Evolutionary conservation across 2,888 invertebrate genomes (phyloP), one percentile per base, ranked within the genome.

Genomic region (Oxyscelio sp.): DNA sequence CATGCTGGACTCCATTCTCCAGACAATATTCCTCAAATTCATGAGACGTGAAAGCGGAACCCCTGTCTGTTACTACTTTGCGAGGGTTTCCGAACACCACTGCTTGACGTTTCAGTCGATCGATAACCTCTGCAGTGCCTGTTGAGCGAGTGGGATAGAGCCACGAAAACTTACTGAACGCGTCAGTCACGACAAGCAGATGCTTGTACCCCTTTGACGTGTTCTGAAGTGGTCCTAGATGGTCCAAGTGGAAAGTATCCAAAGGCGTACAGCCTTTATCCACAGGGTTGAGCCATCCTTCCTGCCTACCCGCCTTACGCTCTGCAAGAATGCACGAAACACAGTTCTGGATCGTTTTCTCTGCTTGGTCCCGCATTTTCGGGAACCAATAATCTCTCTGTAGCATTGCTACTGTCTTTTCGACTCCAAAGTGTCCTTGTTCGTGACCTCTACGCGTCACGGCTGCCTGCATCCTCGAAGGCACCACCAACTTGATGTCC

Each of bases 21-120:
- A n/a, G n/a, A n/a, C n/a, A n/a, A n/a, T n/a, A n/a, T n/a, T n/a
- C n/a, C n/a, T n/a, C n/a, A n/a, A n/a, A n/a, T n/a, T n/a, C n/a
- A n/a, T n/a, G n/a, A n/a, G n/a, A n/a, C n/a, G n/a, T n/a, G n/a
- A n/a, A n/a, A n/a, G n/a, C n/a, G n/a, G n/a, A n/a, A n/a, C n/a
- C 81, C 0, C 81, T 58, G 24, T 84, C 75, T 0, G 71, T 66
- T 4, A 81, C 22, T 1, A 84, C 54, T 4, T 70, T n/a, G 54
- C 65, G 15, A 4, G 85, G 84, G 40, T 86, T 85, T 0, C 85
- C 85, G 11, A 88, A 88, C 0, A 77, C n/a, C 0, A 43, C 43
- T 5, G 84, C 50, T 27, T 87, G 85, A 6, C 13, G 73, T 4
- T 9, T 58, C 8, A 88, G 15, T 8, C 58, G 15, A 9, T 75